A percentile compares a stretch with the other conserved stretches of the same genome.
Conservation (phyloP, 2,888 invertebrate genomes). For the Heteromurus nitidus region DNA sequence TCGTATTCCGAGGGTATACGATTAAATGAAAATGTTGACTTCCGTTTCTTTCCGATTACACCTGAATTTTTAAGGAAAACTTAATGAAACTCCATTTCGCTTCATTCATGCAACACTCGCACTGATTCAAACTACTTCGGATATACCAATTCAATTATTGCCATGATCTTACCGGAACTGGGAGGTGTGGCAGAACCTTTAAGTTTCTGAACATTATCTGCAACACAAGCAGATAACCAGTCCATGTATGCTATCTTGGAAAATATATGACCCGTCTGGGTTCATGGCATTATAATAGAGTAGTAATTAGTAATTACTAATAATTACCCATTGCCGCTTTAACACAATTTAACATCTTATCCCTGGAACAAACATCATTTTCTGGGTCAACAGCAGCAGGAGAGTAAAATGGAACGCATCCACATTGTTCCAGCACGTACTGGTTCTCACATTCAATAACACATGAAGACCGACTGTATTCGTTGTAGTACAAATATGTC, state of each 20-base stretch:
- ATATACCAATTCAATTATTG: too few relatives aligned
- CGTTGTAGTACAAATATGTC: slow-evolving; percentile 71
- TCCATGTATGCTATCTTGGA: too few relatives aligned
- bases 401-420: slow-evolving; percentile 72
- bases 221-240: background rate
- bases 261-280: background rate
- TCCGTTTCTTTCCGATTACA: background rate
- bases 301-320: background rate
- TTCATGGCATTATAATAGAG: background rate
- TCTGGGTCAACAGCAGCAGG: slow-evolving; percentile 59
- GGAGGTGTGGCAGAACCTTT: slow-evolving; percentile 30
- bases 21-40: slow-evolving; percentile 63
- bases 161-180: slow-evolving; percentile 25
- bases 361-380: slow-evolving; percentile 59
- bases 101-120: background rate
- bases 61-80: too few relatives aligned
- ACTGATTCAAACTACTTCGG: too few relatives aligned
- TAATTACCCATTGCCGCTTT: slow-evolving; percentile 68
- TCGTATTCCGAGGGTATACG: slow-evolving; percentile 32
- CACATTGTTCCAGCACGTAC: slow-evolving; percentile 67
- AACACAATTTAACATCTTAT: slow-evolving; percentile 70
- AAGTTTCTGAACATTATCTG: slow-evolving; percentile 36
- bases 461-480: slow-evolving; percentile 71
- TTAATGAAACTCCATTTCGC: too few relatives aligned
- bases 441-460: slow-evolving; percentile 72